These are phyloP conservation scores for Burhinus bistriatus DNA, from an alignment of 2,113 vertebrate genomes.

Conservation along the genomic window DNA sequence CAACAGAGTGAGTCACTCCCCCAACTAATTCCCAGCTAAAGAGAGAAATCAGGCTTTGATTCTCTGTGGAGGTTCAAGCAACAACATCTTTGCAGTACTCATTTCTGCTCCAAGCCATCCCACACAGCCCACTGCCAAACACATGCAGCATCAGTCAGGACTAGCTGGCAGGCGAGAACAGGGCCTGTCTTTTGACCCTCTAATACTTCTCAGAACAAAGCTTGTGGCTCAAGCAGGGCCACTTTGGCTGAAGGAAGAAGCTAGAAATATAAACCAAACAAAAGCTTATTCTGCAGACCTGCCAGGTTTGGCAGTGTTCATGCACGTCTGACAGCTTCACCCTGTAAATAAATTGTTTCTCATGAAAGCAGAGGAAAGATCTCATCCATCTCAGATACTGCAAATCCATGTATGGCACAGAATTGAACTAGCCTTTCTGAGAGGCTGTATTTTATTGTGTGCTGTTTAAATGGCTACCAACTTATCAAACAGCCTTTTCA, in stretches of 20 bases:
- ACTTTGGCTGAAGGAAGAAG: neutral
- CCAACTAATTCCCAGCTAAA: neutral
- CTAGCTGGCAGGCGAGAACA: neutral
- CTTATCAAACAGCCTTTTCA: neutral
- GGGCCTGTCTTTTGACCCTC: neutral
- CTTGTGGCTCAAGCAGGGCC: neutral
- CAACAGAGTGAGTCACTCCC: neutral
- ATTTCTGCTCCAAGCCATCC: neutral
- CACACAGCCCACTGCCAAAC: neutral
- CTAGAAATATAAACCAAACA: neutral
- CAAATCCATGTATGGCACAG: neutral
- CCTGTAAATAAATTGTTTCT: constrained; percentile 24
- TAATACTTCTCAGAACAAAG: neutral
- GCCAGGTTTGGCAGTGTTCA: neutral
- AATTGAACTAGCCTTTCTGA: neutral
- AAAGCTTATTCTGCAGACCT: constrained; percentile 16
- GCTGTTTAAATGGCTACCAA: neutral
- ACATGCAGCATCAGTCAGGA: neutral
- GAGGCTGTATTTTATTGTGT: neutral
- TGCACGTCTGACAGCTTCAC: neutral
- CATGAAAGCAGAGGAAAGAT: neutral
- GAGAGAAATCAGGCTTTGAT: neutral
- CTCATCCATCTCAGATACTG: constrained; percentile 20
- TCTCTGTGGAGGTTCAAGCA: neutral
- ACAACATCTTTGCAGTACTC: neutral